Evolutionary conservation across 2,888 invertebrate species (phyloP).

Genomic region (Rhagonycha lutea): DNA sequence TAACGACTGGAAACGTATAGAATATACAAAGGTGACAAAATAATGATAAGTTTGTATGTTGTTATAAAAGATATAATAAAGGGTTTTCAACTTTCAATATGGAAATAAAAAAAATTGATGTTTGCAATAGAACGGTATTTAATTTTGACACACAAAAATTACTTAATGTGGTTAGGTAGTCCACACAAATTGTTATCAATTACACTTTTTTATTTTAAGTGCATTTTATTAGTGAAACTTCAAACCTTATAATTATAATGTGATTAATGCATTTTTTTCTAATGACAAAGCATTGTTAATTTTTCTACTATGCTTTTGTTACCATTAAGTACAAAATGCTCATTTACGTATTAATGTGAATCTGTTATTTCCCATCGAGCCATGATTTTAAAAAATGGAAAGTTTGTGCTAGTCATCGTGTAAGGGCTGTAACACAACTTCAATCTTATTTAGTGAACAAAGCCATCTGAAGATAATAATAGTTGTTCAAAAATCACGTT

Average conservation of each 20-base stretch:
- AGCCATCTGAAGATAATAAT: constrained; percentile 32
- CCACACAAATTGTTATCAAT: constrained; percentile 18
- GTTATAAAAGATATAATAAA: constrained; percentile 20
- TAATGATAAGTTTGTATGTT: constrained; percentile 38
- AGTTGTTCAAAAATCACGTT: constrained; percentile 29
- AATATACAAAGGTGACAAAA: constrained; percentile 39
- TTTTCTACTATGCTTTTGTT: not conserved
- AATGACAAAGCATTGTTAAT: not conserved
- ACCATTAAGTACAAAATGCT: not conserved
- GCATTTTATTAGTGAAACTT: not conserved
- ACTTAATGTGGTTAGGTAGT: not conserved
- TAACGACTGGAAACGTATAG: constrained; percentile 35
- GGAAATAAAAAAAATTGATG: constrained; percentile 24
- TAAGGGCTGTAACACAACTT: constrained; percentile 18
- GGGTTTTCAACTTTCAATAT: constrained; percentile 32
- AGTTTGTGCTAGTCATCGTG: constrained; percentile 25
- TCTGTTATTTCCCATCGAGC: constrained; percentile 5
- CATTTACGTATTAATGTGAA: constrained; percentile 20
- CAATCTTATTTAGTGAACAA: constrained; percentile 31
- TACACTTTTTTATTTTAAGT: constrained; percentile 21
- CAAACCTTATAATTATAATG: not conserved
- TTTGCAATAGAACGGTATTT: constrained; percentile 33
- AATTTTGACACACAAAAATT: constrained; percentile 11
- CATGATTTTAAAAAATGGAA: not conserved
- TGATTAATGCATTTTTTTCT: not conserved